Percentiles rank a stretch among this genome's conserved stretches.
Evolutionary conservation across 2,797 vertebrate genomes (phyloP).

Genomic region (Caiman crocodilus): DNA sequence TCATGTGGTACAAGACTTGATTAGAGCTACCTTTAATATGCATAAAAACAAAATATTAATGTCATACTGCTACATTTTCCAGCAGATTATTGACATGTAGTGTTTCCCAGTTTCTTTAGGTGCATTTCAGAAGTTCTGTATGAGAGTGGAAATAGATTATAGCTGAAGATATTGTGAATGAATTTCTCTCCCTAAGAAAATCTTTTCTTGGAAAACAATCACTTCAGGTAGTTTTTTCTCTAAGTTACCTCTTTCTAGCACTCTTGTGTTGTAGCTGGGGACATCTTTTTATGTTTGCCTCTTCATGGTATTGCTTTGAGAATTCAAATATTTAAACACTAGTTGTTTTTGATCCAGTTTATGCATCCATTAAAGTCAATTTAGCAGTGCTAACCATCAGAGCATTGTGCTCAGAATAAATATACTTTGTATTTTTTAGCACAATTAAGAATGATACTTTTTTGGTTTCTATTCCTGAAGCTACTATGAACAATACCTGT

Average conservation of each 20-base stretch:
- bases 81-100: neutral
- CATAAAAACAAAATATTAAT: neutral
- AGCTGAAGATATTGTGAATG: neutral
- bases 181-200: constrained; percentile 46
- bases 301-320: constrained; percentile 30
- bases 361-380: neutral
- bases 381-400: neutral
- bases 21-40: constrained; percentile 15
- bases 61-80: constrained; percentile 5
- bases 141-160: neutral
- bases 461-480: neutral
- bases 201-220: neutral
- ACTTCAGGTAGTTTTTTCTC: neutral
- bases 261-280: neutral
- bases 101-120: neutral
- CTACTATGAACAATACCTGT: neutral
- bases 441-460: neutral
- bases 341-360: constrained; percentile 38
- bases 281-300: constrained; percentile 16
- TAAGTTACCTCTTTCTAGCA: neutral
- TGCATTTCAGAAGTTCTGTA: constrained; percentile 12
- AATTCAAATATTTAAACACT: constrained; percentile 44
- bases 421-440: neutral
- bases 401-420: neutral
- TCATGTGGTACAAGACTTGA: neutral